A percentile compares a stretch with the other conserved stretches of the same genome.
Conservation (phyloP, 2,113 vertebrate species). For the Serilophus lunatus region DNA sequence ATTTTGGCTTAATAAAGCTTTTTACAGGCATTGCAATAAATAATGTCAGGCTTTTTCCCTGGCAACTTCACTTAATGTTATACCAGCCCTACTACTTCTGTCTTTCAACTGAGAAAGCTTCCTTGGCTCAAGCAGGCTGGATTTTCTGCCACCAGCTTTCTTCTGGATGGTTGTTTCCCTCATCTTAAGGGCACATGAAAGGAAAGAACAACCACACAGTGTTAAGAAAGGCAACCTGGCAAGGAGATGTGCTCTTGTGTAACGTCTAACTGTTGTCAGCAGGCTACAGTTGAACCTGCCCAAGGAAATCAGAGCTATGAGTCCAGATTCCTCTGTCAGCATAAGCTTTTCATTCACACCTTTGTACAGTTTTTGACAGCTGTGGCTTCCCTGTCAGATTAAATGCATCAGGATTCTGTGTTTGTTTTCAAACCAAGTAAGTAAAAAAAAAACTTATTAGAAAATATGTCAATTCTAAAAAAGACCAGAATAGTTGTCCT, state of each 20-base stretch:
- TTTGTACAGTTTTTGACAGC: constrained; percentile 63
- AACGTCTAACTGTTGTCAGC: constrained; percentile 2
- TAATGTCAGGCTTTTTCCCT: background rate
- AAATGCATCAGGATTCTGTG: constrained; percentile 39
- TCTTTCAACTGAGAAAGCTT: background rate
- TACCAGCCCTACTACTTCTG: background rate
- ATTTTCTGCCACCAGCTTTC: background rate
- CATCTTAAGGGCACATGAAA: background rate
- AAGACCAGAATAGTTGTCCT: background rate
- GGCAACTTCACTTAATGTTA: background rate
- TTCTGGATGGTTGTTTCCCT: background rate
- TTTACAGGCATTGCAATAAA: background rate
- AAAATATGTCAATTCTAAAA: background rate
- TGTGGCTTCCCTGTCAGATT: constrained; percentile 64
- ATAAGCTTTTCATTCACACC: constrained; percentile 71
- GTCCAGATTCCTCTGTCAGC: constrained; percentile 42
- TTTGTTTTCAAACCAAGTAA: constrained; percentile 31
- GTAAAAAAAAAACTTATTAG: background rate
- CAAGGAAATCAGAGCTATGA: constrained; percentile 44
- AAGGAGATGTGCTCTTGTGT: constrained; percentile 2
- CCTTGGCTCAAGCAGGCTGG: background rate
- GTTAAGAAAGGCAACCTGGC: constrained; percentile 5
- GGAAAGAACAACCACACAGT: background rate
- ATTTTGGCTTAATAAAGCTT: background rate
- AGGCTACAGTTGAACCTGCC: constrained; percentile 30